phyloP scores from a whole-genome alignment of 1,140 invertebrate species.

The Thalassaphorura encarpata region DNA sequence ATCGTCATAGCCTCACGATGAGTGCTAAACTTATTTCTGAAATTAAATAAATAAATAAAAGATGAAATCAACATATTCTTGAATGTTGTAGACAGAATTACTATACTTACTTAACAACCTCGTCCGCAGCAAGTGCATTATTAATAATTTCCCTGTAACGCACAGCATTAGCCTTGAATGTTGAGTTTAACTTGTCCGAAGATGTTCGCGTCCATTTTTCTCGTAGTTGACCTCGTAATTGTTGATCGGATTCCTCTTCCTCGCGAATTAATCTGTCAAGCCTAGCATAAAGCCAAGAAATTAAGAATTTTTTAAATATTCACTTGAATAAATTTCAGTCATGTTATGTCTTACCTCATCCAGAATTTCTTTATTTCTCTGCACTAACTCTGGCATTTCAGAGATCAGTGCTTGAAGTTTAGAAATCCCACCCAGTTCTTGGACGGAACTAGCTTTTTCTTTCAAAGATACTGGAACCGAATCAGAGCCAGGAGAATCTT shows the following conservation, averaged over 20 bases:
- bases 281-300: slow-evolving; percentile 38
- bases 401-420: slow-evolving; percentile 47
- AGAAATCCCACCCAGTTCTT: slow-evolving; percentile 49
- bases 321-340: too few species aligned
- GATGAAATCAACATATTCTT: background rate
- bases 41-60: slow-evolving; percentile 39
- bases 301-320: background rate
- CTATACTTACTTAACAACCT: slow-evolving; percentile 38
- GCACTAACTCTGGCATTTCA: slow-evolving; percentile 82
- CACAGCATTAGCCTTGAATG: slow-evolving; percentile 69
- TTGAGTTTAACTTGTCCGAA: slow-evolving; percentile 77
- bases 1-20: slow-evolving; percentile 73
- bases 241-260: slow-evolving; percentile 81
- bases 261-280: slow-evolving; percentile 77
- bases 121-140: slow-evolving; percentile 72
- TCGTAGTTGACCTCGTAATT: slow-evolving; percentile 80
- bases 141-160: slow-evolving; percentile 86
- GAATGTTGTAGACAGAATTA: background rate
- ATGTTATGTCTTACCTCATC: slow-evolving; percentile 73
- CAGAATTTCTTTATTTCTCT: slow-evolving; percentile 89
- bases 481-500: slow-evolving; percentile 60
- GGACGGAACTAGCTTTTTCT: slow-evolving; percentile 69
- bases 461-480: slow-evolving; percentile 76
- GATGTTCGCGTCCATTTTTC: slow-evolving; percentile 81
- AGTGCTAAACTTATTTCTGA: slow-evolving; percentile 73